Base-by-base conservation (phyloP, 2,797 vertebrate species). In the Enteromius afrohamiltoni region DNA sequence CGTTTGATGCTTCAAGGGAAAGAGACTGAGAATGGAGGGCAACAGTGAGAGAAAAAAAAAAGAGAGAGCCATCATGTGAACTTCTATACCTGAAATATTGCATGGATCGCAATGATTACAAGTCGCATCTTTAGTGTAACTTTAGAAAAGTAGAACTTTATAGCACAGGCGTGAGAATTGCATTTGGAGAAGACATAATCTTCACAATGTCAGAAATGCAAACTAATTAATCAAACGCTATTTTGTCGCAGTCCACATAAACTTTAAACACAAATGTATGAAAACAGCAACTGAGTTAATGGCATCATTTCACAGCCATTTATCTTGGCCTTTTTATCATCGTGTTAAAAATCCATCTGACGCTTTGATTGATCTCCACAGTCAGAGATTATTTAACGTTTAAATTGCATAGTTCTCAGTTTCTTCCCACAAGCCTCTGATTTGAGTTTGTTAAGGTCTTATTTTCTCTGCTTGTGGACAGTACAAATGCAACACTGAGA, bases 1-100 rank as follows among this genome's bases (percentile, higher is more conserved):
- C 47, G 76, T 87, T 87, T 87, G 83, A 87, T 87, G 65, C 86
- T 85, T 83, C 80, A 79, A 82, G 75, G 85, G 70, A 79, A 47
- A 58, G 62, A 75, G 76, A 29, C 60, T 45, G 78, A 79, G 67
- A 80, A 84, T 71, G 23, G 75, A 82, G 71, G 45, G 76, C 67
- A 82, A 65, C 40, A 81, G 73, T 68, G 5, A n/a, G 4, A 6
- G 16, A 58, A 6, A 14, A 68, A 76, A 79, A 82, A 83, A 73
- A 74, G 51, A 49, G 42, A 40, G 19, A 85, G 68, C 74, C 74
- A 69, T 67, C 60, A 74, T 67, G 13, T 69, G 49, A 49, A 76
- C 64, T 80, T 83, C 75, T 70, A 40, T 68, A 77, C 51, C 58
- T 77, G 82, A 83, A 70, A 78, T 62, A 82, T 67, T 53, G 60